phyloP scores from a whole-genome alignment of 2,797 vertebrate species.

The Lemur catta region DNA sequence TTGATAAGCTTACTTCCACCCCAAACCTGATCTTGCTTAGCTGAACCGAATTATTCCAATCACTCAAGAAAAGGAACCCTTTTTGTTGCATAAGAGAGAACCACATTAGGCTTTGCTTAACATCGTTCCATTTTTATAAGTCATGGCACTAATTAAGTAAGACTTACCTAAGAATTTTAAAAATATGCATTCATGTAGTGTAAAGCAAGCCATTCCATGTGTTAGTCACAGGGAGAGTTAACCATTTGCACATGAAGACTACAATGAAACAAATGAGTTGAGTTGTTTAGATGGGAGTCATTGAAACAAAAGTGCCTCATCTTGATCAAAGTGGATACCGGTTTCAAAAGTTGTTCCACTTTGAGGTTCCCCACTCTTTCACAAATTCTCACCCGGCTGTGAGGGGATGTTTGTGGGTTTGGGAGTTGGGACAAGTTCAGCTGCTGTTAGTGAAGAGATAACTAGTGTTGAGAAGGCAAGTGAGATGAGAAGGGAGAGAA shows the following conservation, averaged over 20 bases:
- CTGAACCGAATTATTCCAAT: neutral
- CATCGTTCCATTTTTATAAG: neutral
- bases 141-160: neutral
- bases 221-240: neutral
- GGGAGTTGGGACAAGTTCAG: neutral
- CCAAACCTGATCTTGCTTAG: neutral
- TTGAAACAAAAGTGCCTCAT: neutral
- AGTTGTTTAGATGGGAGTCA: neutral
- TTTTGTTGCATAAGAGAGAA: neutral
- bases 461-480: neutral
- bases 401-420: neutral
- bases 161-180: neutral
- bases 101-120: neutral
- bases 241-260: neutral
- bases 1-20: neutral
- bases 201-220: neutral
- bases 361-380: no score
- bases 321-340: neutral
- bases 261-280: neutral
- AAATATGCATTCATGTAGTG: neutral
- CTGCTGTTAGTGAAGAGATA: neutral
- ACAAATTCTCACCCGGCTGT: neutral
- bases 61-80: neutral
- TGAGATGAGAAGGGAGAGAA: neutral
- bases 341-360: neutral